Evolutionary conservation across 2,797 vertebrate genomes (phyloP), one percentile per base, ranked within the genome.

Genomic region (Artibeus lituratus): DNA sequence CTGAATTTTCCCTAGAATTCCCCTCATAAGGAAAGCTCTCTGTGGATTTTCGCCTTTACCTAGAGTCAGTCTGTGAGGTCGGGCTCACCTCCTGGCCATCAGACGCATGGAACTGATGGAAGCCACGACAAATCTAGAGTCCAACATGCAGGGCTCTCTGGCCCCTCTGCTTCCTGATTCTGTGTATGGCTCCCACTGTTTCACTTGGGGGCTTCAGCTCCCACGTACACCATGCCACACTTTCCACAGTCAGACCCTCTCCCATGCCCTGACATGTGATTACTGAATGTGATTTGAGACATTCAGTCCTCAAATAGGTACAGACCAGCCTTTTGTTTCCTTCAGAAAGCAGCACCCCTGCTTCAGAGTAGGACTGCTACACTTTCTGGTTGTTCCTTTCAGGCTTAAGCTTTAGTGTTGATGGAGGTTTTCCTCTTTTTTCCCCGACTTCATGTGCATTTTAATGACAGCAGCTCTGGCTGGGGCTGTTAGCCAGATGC

Each of bases 401-500:
- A 82, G 76, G 70, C 59, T 87, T 91, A 62, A 90, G 95, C 94
- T 94, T 92, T 57, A 67, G 10, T 80, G 24, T 73, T 88, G 86
- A 86, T 44, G 44, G 72, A 90, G 44, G 24, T 49, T 97, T 95
- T 93, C 77, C 78, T 96, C 55, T 70, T 90, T 92, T 80, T 90
- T 65, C 91, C 80, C 74, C 70, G 69, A 90, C 78, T 87, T 94
- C 59, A 91, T 35, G 35, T 67, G 26, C 69, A 90, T 96, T 96
- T 95, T 95, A 91, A 87, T 74, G 89, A 26, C 44, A 89, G 47
- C 62, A 44, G 21, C 37, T 91, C 84, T 86, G 42, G n/a, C 35
- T 21, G 77, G 29, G 72, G 62, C 94, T 96, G 95, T 42, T 91
- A 84, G 80, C 96, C 95, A 97, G 96, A 97, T 94, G 87, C 88